Base-by-base conservation (phyloP, 2,888 invertebrate genomes). In the Netelia melanura region DNA sequence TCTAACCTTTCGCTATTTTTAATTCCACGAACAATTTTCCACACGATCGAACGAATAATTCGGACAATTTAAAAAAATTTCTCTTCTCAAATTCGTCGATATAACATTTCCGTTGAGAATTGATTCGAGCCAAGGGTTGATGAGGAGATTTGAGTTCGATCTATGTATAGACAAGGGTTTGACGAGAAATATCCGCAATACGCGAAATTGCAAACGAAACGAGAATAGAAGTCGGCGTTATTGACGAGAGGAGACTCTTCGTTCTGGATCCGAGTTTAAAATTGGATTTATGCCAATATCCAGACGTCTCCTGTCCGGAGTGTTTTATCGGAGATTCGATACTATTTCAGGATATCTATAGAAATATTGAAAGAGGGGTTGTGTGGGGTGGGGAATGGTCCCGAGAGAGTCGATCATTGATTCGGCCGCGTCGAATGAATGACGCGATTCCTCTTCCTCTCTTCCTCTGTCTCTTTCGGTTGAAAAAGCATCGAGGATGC, bases 201-300 rank as follows among this genome's bases (percentile, higher is more conserved):
- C 30, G 38, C n/a, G 25, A 30, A 23, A 65, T 56, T 65, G 62
- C 62, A 23, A 30, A 74, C 62, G 48, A 62, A 72, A 44, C 79
- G 71, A 65, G 79, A 71, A 72, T 79, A 79, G 79, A 79, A 79
- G 65, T 79, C 64, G 81, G 68, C 30, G 30, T 30, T 30, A 81
- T 81, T 30, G 78, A 78, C 78, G 78, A 62, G 30, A 30, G 30
- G 6, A 30, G 56, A 74, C 64, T 71, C 52, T 79, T 71, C 62
- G 71, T 30, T 71, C 54, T 38, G 70, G 52, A 64, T 71, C 62
- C 48, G 71, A 65, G 79, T 80, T 30, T 71, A n/a, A 77, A 82
- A 82, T 82, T 82, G 82, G 82, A 77, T 71, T 72, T 58, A 44
- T 71, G 82, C 82, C 82, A 82, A 77, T 82, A 77, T 48, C 71